Evolutionary conservation across 2,113 vertebrate species (phyloP).

Genomic region (Mobula birostris): DNA sequence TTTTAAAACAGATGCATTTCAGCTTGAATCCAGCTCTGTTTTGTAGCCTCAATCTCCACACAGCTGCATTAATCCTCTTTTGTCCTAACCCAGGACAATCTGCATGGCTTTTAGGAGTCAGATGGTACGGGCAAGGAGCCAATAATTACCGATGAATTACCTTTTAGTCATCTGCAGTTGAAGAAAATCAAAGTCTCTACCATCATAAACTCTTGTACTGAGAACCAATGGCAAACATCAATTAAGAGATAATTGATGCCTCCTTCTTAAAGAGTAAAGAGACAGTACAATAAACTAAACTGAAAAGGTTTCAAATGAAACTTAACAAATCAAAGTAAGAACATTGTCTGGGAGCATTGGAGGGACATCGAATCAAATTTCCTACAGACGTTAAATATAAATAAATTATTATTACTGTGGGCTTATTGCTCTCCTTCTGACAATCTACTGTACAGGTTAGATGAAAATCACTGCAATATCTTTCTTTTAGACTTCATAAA

Average conservation of each 20-base stretch:
- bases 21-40: background rate
- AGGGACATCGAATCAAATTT: too few species aligned
- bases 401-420: background rate
- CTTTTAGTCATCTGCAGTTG: background rate
- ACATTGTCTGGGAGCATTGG: too few species aligned
- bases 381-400: too few species aligned
- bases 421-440: background rate
- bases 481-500: background rate
- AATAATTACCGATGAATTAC: background rate
- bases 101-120: background rate
- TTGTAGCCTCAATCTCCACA: background rate
- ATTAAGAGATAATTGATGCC: too few species aligned
- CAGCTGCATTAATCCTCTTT: background rate
- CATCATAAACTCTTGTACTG: background rate
- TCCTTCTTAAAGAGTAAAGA: too few species aligned
- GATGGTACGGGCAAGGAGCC: too few species aligned
- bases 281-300: too few species aligned
- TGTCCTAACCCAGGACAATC: background rate
- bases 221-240: too few species aligned
- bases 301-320: too few species aligned
- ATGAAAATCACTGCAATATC: background rate
- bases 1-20: background rate
- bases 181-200: background rate
- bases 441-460: background rate
- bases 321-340: too few species aligned